Conservation (phyloP, 2,113 vertebrate genomes). For the Puffinus mauretanicus region DNA sequence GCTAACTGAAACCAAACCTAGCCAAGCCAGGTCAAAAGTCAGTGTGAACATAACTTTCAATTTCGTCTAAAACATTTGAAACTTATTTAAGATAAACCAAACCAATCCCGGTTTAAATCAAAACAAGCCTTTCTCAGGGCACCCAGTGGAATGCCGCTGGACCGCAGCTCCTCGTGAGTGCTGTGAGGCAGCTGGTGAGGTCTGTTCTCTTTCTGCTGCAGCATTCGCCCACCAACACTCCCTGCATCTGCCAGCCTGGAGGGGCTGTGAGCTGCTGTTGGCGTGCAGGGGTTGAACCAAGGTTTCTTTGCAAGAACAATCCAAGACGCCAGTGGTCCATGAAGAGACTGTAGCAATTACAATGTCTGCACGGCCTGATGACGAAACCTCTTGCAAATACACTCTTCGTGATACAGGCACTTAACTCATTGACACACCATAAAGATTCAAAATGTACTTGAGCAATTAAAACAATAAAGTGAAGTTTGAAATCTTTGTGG, state of each 20-base stretch:
- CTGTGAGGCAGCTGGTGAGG: not conserved
- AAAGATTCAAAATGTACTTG: not conserved
- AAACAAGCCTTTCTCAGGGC: not conserved
- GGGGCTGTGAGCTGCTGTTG: not conserved
- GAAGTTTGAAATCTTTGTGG: not conserved
- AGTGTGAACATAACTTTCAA: not conserved
- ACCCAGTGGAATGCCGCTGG: not conserved
- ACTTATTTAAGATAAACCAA: not conserved
- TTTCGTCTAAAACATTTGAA: not conserved
- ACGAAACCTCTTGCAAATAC: not conserved
- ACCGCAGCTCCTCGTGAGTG: not conserved
- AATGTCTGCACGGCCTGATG: fast-evolving
- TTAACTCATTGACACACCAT: not conserved
- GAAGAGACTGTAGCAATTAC: not conserved
- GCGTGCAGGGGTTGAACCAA: not conserved
- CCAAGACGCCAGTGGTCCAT: not conserved
- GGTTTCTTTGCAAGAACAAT: not conserved
- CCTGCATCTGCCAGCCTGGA: not conserved
- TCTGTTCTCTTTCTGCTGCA: not conserved
- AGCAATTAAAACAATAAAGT: not conserved
- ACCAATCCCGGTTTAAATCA: not conserved
- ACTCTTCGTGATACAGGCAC: not conserved
- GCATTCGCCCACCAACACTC: not conserved
- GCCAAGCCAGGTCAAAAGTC: not conserved
- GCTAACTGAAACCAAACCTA: not conserved